Conservation (phyloP, 2,888 invertebrate genomes). For the Scaptomyza reducta region DNA sequence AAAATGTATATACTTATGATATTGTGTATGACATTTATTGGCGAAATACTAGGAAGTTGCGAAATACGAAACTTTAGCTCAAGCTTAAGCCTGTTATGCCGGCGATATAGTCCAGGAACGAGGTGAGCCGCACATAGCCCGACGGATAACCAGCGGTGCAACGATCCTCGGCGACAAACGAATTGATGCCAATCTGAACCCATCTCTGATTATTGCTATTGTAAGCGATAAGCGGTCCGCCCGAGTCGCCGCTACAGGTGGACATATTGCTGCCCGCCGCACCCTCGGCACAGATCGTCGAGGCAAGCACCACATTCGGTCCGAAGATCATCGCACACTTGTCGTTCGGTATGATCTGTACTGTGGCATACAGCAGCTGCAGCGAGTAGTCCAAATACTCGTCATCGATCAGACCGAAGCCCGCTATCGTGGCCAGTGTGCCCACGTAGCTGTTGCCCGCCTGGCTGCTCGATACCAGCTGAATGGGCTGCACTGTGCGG, state of each 20-base stretch:
- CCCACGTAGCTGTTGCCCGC: constrained; percentile 66
- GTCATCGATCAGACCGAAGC: constrained; percentile 80
- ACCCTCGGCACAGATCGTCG: constrained; percentile 79
- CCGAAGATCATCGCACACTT: constrained; percentile 70
- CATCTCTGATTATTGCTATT: constrained; percentile 43
- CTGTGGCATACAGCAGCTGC: constrained; percentile 70
- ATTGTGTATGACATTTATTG: constrained; percentile 29
- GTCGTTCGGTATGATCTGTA: constrained; percentile 74
- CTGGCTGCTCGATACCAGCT: constrained; percentile 57
- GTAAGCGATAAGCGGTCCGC: constrained; percentile 75
- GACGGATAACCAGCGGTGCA: constrained; percentile 80
- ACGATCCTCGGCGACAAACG: constrained; percentile 80
- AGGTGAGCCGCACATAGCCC: constrained; percentile 78
- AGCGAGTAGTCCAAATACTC: constrained; percentile 77
- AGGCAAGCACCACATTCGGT: constrained; percentile 55
- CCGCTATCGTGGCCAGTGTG: constrained; percentile 68
- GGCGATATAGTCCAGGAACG: constrained; percentile 73
- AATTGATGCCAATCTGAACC: constrained; percentile 82
- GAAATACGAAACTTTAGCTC: constrained; percentile 13
- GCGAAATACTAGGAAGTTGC: constrained; percentile 11
- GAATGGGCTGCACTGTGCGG: constrained; percentile 70
- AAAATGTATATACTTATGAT: not conserved
- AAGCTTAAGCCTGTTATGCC: constrained; percentile 53
- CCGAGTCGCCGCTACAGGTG: constrained; percentile 82
- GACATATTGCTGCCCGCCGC: constrained; percentile 71